Percentiles rank a stretch among this genome's conserved stretches.
These are phyloP conservation scores for Drosophila ambigua DNA, from an alignment of 1,140 invertebrate species.

Conservation along the genomic window DNA sequence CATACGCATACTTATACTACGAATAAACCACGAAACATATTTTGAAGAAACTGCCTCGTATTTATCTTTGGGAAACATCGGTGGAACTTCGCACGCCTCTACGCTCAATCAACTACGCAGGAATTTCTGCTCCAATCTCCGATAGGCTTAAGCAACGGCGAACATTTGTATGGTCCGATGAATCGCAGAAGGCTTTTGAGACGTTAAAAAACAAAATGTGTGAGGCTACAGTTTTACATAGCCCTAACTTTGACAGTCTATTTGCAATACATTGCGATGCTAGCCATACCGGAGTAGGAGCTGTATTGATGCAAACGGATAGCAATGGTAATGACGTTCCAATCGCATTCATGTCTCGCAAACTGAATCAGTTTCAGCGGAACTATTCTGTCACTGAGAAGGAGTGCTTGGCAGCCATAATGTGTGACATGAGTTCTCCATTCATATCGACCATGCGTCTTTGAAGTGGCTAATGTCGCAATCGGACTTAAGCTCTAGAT, in stretches of 20 bases:
- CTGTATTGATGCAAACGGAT: constrained; percentile 5
- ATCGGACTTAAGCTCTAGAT: constrained; percentile 1
- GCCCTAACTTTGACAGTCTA: neutral
- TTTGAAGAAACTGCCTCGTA: too few relatives aligned
- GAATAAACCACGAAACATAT: too few relatives aligned
- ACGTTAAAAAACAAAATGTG: constrained; percentile 3
- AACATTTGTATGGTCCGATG: neutral
- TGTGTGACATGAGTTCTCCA: constrained; percentile 13
- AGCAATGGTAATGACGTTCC: neutral
- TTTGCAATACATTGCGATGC: constrained; percentile 16
- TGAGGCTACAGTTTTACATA: too few relatives aligned
- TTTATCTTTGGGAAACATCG: too few relatives aligned
- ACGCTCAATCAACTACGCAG: too few relatives aligned
- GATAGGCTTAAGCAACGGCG: neutral
- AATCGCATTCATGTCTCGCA: constrained; percentile 4
- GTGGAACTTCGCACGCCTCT: too few relatives aligned
- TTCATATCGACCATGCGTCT: neutral
- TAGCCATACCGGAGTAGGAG: constrained; percentile 9
- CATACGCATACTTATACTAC: too few relatives aligned
- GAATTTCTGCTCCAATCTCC: too few relatives aligned
- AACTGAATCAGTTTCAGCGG: constrained; percentile 4
- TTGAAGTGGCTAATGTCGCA: constrained; percentile 1
- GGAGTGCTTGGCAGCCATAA: constrained; percentile 2
- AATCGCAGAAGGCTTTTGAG: constrained; percentile 9
- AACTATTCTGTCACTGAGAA: constrained; percentile 4